Evolutionary conservation across 2,888 invertebrate genomes (phyloP), one percentile per base, ranked within the genome.

Genomic region (Gymnoscelis rufifasciata): DNA sequence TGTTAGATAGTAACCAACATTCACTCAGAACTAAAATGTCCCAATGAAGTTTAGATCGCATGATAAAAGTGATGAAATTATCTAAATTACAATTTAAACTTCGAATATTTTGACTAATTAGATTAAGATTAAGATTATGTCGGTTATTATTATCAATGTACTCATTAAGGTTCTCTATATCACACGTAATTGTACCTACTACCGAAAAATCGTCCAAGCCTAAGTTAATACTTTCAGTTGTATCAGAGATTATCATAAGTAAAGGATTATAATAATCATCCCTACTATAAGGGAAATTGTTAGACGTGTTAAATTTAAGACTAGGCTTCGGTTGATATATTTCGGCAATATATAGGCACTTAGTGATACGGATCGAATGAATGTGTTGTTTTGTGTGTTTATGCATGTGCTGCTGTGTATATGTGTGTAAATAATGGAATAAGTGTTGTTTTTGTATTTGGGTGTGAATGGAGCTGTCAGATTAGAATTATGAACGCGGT

Each of bases 41-140:
- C 55, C 58, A 62, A 0, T 37, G 4, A 0, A 54, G 11, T 4
- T 45, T 7, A 0, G 56, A 52, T 6, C 57, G 44, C 0, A 42
- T 19, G 0, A 59, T n/a, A 7, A 59, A 39, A 1, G 54, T 49
- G 1, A 35, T 11, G 7, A 60, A 51, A 13, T 38, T 52, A 0
- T 46, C 1, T n/a, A 59, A 29, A 19, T 60, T 60, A 19, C 52
- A 46, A 6, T 45, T 53, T 10, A 61, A 49, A 14, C 59, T 62
- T 2, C 58, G 47, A 10, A 59, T 60, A 38, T 64, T 64, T 48
- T 62, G 60, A 0, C 43, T 43, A 6, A 56, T 36, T 6, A 56
- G 7, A 33, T 57, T 59, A 6, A 57, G 15, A n/a, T 7, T 40
- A 11, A 0, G 8, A 6, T 23, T 23, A 3, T 12, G 7, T 1